These are phyloP conservation scores for Stomatorhinus walkeri DNA, from an alignment of 2,797 vertebrate species.

Conservation along the genomic window DNA sequence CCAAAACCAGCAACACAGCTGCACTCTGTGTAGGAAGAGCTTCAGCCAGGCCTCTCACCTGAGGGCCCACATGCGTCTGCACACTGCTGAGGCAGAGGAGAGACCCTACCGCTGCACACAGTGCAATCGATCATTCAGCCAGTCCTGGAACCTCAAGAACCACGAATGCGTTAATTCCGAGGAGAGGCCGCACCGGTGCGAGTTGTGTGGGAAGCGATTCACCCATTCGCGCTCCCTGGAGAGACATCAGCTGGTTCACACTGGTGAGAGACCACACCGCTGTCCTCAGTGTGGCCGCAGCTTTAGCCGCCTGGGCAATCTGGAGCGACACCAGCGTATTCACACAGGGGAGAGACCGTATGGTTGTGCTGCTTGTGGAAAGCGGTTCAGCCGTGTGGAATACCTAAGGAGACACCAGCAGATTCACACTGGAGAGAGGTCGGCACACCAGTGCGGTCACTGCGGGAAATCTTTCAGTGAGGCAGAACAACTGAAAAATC, in stretches of 20 bases:
- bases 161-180: constrained; percentile 83
- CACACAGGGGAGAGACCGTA: constrained; percentile 86
- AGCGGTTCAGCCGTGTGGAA: constrained; percentile 79
- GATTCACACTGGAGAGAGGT: constrained; percentile 60
- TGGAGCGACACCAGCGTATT: constrained; percentile 88
- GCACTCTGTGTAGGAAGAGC: constrained; percentile 68
- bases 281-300: constrained; percentile 90
- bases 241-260: constrained; percentile 94
- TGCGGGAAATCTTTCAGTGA: constrained; percentile 57
- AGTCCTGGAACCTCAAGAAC: constrained; percentile 84
- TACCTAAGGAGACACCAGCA: constrained; percentile 71
- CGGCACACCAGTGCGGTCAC: constrained; percentile 54
- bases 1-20: constrained; percentile 55
- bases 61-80: constrained; percentile 72
- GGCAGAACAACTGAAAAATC: constrained; percentile 61
- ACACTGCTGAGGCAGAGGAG: constrained; percentile 72
- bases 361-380: constrained; percentile 80
- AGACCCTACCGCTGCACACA: constrained; percentile 77
- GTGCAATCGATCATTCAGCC: constrained; percentile 83
- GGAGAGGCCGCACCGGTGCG: constrained; percentile 85
- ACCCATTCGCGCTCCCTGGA: constrained; percentile 91
- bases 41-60: constrained; percentile 74
- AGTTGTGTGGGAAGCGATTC: constrained; percentile 88
- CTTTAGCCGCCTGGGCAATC: constrained; percentile 88
- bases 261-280: constrained; percentile 76